Evolutionary conservation across 2,888 invertebrate genomes (phyloP).

Genomic region (Dryadula phaetusa): DNA sequence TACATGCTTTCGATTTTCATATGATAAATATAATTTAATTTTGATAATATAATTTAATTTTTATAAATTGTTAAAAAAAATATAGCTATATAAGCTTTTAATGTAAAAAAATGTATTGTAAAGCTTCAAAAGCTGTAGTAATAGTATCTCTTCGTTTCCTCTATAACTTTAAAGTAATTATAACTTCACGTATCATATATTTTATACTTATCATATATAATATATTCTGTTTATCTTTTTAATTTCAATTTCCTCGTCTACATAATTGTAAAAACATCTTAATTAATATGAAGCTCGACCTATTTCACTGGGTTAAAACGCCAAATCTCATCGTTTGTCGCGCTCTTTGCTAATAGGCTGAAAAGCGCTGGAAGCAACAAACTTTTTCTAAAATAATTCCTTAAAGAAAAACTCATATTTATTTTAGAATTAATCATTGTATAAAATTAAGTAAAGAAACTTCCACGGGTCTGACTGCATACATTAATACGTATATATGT

Average conservation of each 20-base stretch:
- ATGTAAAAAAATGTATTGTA: neutral
- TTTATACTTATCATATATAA: too few relatives aligned
- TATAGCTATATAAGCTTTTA: neutral
- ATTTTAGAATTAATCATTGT: neutral
- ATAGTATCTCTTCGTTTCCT: neutral
- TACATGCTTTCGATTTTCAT: neutral
- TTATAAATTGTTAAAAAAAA: too few relatives aligned
- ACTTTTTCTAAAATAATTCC: slow-evolving; percentile 28
- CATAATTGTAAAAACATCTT: slow-evolving; percentile 37
- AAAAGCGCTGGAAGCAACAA: slow-evolving; percentile 26
- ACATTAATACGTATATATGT: too few relatives aligned
- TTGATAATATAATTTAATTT: too few relatives aligned
- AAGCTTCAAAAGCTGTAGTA: neutral
- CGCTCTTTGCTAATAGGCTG: slow-evolving; percentile 17
- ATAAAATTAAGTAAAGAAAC: neutral
- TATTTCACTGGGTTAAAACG: slow-evolving; percentile 35
- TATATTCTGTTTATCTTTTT: slow-evolving; percentile 19
- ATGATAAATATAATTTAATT: neutral
- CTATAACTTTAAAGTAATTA: slow-evolving; percentile 2
- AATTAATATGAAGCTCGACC: slow-evolving; percentile 33
- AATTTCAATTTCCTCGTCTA: slow-evolving; percentile 7
- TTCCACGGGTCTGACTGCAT: neutral
- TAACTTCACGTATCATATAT: neutral
- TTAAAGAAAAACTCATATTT: slow-evolving; percentile 7
- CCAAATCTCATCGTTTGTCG: slow-evolving; percentile 28